Evolutionary conservation across 64 coral and sea anemone species (phyloP).

Genomic region (Actinia equina): DNA sequence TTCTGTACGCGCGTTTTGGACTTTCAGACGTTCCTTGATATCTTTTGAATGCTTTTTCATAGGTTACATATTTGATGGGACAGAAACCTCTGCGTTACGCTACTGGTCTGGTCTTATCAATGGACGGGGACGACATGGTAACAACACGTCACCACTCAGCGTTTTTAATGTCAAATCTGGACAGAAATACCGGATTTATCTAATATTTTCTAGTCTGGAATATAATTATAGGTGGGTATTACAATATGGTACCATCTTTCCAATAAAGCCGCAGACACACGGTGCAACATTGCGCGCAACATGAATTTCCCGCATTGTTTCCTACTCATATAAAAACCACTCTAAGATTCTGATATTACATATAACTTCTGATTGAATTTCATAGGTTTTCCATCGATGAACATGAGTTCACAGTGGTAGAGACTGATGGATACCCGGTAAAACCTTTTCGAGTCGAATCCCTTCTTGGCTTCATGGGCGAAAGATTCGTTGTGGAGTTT

Average conservation of each 20-base stretch:
- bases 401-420: slow-evolving; percentile 59
- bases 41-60: not conserved
- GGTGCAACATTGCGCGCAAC: too few species aligned
- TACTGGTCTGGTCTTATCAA: slow-evolving; percentile 39
- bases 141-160: slow-evolving; percentile 38
- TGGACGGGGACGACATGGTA: slow-evolving; percentile 38
- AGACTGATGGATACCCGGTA: slow-evolving; percentile 54
- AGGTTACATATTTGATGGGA: slow-evolving; percentile 31
- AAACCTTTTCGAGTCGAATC: slow-evolving; percentile 47
- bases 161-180: slow-evolving; percentile 23
- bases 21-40: not conserved
- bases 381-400: slow-evolving; percentile 49
- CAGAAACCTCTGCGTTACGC: not conserved
- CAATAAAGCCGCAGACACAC: too few species aligned
- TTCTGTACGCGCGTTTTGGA: too few species aligned
- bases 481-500: slow-evolving; percentile 53
- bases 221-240: slow-evolving; percentile 12
- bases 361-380: not conserved
- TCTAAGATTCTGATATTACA: too few species aligned
- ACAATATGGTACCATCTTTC: too few species aligned
- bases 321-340: too few species aligned
- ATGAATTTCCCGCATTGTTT: too few species aligned
- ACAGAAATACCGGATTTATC: slow-evolving; percentile 41
- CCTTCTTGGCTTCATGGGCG: slow-evolving; percentile 52
- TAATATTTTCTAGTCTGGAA: slow-evolving; percentile 6